phyloP scores from a whole-genome alignment of 2,113 vertebrate species.

The Cricetomys ansorgei region DNA sequence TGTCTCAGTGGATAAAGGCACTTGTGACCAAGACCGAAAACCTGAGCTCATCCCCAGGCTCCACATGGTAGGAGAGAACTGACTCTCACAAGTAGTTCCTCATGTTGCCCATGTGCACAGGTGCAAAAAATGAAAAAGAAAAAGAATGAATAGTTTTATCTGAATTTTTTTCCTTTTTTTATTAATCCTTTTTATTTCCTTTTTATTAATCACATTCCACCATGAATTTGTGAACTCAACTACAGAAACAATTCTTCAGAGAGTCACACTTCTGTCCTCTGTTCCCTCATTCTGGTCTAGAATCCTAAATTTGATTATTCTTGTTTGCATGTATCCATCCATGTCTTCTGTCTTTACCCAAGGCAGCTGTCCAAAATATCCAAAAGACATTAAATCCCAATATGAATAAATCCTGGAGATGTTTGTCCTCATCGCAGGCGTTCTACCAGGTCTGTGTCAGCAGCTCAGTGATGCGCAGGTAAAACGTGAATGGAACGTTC shows the following conservation, averaged over 20 bases:
- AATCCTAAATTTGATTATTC: not conserved
- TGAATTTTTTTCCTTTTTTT: slow-evolving; percentile 45
- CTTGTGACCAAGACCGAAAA: not conserved
- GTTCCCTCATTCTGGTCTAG: not conserved
- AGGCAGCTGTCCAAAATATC: not conserved
- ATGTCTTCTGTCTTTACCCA: slow-evolving; percentile 11
- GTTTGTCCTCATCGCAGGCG: not conserved
- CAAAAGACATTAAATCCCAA: not conserved
- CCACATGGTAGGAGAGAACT: not conserved
- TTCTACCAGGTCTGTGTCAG: not conserved
- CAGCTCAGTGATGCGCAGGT: not conserved
- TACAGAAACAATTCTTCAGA: slow-evolving; percentile 37
- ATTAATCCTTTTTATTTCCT: too few relatives aligned
- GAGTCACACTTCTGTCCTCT: not conserved
- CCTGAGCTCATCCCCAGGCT: not conserved
- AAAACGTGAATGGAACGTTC: not conserved
- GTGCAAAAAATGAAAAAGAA: not conserved
- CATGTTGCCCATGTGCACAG: not conserved
- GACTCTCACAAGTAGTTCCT: not conserved
- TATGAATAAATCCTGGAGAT: not conserved
- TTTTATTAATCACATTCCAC: slow-evolving; percentile 24
- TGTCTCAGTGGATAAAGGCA: not conserved
- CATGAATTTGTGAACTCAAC: slow-evolving; percentile 33
- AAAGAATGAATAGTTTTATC: not conserved
- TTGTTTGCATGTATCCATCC: not conserved